A percentile compares a stretch with the other conserved stretches of the same genome.
Conservation (phyloP, 37 sponge, comb jelly and placozoan species). For the Axinella damicornis region DNA sequence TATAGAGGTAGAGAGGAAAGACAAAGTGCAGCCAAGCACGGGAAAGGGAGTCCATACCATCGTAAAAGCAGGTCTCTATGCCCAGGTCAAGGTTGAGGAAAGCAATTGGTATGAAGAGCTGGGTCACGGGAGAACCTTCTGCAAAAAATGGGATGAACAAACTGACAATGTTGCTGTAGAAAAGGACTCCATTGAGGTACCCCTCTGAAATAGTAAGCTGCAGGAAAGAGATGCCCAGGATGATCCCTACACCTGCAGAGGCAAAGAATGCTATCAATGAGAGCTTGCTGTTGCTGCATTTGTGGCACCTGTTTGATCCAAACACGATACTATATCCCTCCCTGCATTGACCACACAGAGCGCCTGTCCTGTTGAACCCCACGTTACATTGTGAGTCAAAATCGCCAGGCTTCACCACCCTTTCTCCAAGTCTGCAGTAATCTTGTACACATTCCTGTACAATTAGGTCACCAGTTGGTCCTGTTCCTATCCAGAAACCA, state of each 20-base stretch:
- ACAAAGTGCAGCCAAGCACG: slow-evolving; percentile 20
- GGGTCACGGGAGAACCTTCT: not conserved
- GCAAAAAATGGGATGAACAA: slow-evolving; percentile 14
- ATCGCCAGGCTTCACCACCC: not conserved
- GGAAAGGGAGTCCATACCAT: slow-evolving; percentile 50
- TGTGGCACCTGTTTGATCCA: slow-evolving; percentile 48
- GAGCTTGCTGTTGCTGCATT: slow-evolving; percentile 29
- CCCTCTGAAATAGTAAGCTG: slow-evolving; percentile 48
- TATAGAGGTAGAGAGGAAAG: slow-evolving; percentile 60
- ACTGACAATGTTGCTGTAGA: slow-evolving; percentile 47
- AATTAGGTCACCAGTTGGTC: not conserved
- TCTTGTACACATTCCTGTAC: slow-evolving; percentile 13
- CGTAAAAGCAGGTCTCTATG: slow-evolving; percentile 58
- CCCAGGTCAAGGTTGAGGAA: slow-evolving; percentile 42
- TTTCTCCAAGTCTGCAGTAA: slow-evolving; percentile 11
- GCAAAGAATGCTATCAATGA: slow-evolving; percentile 19
- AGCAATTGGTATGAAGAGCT: not conserved
- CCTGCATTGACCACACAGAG: slow-evolving; percentile 48
- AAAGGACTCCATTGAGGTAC: slow-evolving; percentile 46
- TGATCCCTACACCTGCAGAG: slow-evolving; percentile 24
- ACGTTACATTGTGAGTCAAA: slow-evolving; percentile 37
- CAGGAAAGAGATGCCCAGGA: slow-evolving; percentile 10
- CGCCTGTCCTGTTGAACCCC: slow-evolving; percentile 29
- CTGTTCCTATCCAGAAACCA: slow-evolving; percentile 41
- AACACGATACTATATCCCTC: slow-evolving; percentile 39